These are phyloP conservation scores for Elysia crispata DNA, from an alignment of 2,888 invertebrate genomes.

Conservation along the genomic window DNA sequence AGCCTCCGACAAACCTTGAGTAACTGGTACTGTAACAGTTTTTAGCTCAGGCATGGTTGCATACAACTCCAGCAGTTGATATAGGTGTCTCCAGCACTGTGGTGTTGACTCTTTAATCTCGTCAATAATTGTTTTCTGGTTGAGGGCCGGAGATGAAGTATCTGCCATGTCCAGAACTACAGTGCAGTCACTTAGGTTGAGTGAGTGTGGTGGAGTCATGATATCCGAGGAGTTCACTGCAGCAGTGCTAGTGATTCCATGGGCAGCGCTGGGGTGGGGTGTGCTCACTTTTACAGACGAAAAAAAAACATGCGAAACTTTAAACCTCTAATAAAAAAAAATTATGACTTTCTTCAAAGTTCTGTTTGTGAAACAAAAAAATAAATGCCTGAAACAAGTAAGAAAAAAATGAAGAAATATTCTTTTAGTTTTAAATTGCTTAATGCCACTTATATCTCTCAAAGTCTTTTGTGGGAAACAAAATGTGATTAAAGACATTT, in stretches of 20 bases:
- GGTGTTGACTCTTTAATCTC: slow-evolving; percentile 81
- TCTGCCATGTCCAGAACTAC: slow-evolving; percentile 73
- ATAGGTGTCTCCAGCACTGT: slow-evolving; percentile 96
- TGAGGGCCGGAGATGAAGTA: slow-evolving; percentile 74
- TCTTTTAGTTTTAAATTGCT: too few relatives aligned
- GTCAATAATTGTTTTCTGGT: slow-evolving; percentile 76
- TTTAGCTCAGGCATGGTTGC: slow-evolving; percentile 96
- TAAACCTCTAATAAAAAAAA: too few relatives aligned
- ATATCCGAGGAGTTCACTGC: slow-evolving; percentile 49
- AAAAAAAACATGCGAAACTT: not conserved
- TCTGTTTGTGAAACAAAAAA: too few relatives aligned
- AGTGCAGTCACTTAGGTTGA: slow-evolving; percentile 74
- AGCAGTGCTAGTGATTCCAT: slow-evolving; percentile 23
- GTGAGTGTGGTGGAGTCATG: slow-evolving; percentile 69
- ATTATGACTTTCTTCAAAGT: too few relatives aligned
- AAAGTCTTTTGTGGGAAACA: too few relatives aligned
- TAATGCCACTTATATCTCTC: too few relatives aligned
- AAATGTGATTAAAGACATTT: too few relatives aligned
- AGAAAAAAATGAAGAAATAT: too few relatives aligned
- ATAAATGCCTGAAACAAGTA: too few relatives aligned
- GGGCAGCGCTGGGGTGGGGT: slow-evolving; percentile 18
- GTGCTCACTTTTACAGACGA: slow-evolving; percentile 22
- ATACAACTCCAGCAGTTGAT: slow-evolving; percentile 93
- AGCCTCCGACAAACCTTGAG: slow-evolving; percentile 29
- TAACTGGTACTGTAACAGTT: slow-evolving; percentile 82